Evolutionary conservation across 2,888 invertebrate species (phyloP).

Genomic region (Endotricha flammealis): DNA sequence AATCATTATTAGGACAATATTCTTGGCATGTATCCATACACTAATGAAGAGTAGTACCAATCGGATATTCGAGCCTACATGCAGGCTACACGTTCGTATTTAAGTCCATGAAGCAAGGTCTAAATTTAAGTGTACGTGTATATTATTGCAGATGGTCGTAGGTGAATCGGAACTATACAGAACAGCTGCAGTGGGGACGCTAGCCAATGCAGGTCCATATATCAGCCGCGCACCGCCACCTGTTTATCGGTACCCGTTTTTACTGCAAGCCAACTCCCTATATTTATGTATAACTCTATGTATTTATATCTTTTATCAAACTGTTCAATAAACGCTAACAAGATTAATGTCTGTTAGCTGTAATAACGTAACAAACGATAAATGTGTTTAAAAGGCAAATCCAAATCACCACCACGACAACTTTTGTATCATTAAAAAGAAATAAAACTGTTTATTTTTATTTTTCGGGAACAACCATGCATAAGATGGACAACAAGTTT

Average conservation of each 20-base stretch:
- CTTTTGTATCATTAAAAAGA: too few relatives aligned
- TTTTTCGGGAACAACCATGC: too few relatives aligned
- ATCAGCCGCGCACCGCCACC: constrained; percentile 61
- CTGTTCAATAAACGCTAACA: too few relatives aligned
- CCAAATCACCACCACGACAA: too few relatives aligned
- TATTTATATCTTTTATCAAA: too few relatives aligned
- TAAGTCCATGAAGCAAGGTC: too few relatives aligned
- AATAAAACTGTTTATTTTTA: too few relatives aligned
- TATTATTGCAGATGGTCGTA: neutral
- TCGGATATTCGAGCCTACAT: neutral
- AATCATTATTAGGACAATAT: neutral
- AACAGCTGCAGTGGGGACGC: constrained; percentile 42
- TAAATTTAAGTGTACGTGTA: neutral
- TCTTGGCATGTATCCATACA: neutral
- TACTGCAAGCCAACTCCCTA: constrained; percentile 46
- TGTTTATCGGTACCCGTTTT: constrained; percentile 62
- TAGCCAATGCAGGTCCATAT: constrained; percentile 64
- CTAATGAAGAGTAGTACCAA: neutral
- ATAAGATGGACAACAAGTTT: too few relatives aligned
- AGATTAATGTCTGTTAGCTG: too few relatives aligned
- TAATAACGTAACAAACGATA: constrained; percentile 38
- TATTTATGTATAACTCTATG: constrained; percentile 12
- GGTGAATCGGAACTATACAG: constrained; percentile 7
- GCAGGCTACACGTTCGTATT: too few relatives aligned
- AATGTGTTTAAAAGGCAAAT: constrained; percentile 16